Evolutionary conservation across 92 coral and sea anemone species (phyloP).

Genomic region (Epizoanthus stellaris): DNA sequence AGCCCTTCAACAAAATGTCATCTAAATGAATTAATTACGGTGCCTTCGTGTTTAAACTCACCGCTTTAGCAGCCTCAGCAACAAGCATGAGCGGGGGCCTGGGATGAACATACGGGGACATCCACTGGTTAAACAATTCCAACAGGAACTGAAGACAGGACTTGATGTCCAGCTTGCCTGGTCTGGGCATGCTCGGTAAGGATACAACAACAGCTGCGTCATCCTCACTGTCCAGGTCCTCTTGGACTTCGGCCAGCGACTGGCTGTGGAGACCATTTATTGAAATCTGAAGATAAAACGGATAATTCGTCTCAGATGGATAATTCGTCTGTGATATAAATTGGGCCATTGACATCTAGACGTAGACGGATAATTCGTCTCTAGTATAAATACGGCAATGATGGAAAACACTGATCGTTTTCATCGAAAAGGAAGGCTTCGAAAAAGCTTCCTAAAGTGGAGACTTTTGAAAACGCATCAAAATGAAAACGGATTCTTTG

Average conservation of each 20-base stretch:
- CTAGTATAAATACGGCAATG: no score
- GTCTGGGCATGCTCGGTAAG: slow-evolving; percentile 80
- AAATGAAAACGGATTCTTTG: no score
- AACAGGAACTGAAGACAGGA: slow-evolving; percentile 96
- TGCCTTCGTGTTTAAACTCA: slow-evolving; percentile 44
- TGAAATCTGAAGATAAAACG: slow-evolving; percentile 64
- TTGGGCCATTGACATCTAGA: neutral
- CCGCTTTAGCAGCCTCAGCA: slow-evolving; percentile 97
- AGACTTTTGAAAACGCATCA: no score
- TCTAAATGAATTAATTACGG: neutral
- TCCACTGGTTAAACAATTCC: slow-evolving; percentile 98
- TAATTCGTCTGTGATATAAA: neutral
- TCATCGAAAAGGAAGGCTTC: no score
- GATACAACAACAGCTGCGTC: slow-evolving; percentile 74
- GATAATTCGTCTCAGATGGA: neutral
- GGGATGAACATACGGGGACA: slow-evolving; percentile 97
- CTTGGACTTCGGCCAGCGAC: slow-evolving; percentile 85
- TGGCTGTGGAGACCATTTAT: slow-evolving; percentile 83
- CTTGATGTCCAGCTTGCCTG: slow-evolving; percentile 93
- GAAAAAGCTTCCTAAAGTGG: no score
- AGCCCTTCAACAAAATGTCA: no score
- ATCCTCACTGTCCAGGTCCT: slow-evolving; percentile 81
- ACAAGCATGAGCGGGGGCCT: slow-evolving; percentile 94
- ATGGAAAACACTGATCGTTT: no score
- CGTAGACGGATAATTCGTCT: no score